A percentile compares a stretch with the other conserved stretches of the same genome.
phyloP scores from a whole-genome alignment of 2,113 vertebrate genomes.

The Corythornis vintsioides region DNA sequence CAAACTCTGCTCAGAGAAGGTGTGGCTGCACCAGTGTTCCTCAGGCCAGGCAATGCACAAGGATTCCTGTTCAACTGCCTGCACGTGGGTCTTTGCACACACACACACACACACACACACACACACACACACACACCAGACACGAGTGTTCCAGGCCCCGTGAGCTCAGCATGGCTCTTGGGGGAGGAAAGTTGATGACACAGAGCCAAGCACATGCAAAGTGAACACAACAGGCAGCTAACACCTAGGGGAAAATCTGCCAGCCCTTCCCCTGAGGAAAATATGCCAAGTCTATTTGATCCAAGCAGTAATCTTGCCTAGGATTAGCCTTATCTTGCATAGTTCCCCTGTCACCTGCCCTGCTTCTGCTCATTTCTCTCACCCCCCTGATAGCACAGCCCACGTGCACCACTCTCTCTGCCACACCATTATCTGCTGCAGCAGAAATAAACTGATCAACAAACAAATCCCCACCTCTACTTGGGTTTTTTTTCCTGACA shows the following conservation, averaged over 20 bases:
- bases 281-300: background rate
- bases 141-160: fast-evolving
- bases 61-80: background rate
- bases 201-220: background rate
- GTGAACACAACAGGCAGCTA: background rate
- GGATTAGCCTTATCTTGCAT: background rate
- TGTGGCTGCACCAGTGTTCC: background rate
- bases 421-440: background rate
- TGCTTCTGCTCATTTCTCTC: background rate
- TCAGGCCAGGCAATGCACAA: background rate
- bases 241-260: background rate
- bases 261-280: background rate
- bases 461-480: background rate
- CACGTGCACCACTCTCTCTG: background rate
- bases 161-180: fast-evolving
- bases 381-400: background rate
- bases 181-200: background rate
- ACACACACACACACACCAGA: fast-evolving
- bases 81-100: fast-evolving
- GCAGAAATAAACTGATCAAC: conserved; percentile 7
- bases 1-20: background rate
- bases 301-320: background rate
- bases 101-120: fast-evolving
- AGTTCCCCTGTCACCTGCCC: background rate
- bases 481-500: background rate